A percentile compares a stretch with the other conserved stretches of the same genome.
Conservation (phyloP, 2,888 invertebrate genomes). For the Drosophila kuntzei region DNA sequence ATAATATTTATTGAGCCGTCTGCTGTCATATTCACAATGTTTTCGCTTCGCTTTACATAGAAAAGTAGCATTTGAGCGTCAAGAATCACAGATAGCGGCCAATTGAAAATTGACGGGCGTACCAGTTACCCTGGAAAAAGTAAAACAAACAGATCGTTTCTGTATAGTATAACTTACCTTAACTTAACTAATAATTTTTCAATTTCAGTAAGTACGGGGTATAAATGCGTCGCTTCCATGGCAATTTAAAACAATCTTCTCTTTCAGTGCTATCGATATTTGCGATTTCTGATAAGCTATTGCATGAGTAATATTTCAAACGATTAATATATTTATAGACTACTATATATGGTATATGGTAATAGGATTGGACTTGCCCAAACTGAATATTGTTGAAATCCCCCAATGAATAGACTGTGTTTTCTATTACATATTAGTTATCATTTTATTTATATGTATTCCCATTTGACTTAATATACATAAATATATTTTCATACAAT, state of each 20-base stretch:
- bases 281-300: constrained; percentile 12
- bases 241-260: not conserved
- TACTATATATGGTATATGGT: constrained; percentile 3
- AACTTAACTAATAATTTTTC: not conserved
- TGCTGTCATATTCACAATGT: constrained; percentile 19
- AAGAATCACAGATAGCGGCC: constrained; percentile 21
- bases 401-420: not conserved
- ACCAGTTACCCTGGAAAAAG: constrained; percentile 9
- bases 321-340: constrained; percentile 6
- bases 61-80: constrained; percentile 20
- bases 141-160: not conserved
- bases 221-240: not conserved
- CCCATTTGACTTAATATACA: constrained; percentile 76
- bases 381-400: not conserved
- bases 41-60: constrained; percentile 29
- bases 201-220: not conserved
- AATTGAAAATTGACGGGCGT: not conserved
- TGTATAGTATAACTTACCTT: not conserved
- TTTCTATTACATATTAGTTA: constrained; percentile 67
- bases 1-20: constrained; percentile 45
- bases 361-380: constrained; percentile 4
- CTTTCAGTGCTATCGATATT: constrained; percentile 21
- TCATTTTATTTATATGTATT: constrained; percentile 77
- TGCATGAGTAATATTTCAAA: constrained; percentile 19
- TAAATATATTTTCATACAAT: constrained; percentile 77